Base-by-base conservation (phyloP, 2,888 invertebrate genomes). In the Drosophila aldrichi region DNA sequence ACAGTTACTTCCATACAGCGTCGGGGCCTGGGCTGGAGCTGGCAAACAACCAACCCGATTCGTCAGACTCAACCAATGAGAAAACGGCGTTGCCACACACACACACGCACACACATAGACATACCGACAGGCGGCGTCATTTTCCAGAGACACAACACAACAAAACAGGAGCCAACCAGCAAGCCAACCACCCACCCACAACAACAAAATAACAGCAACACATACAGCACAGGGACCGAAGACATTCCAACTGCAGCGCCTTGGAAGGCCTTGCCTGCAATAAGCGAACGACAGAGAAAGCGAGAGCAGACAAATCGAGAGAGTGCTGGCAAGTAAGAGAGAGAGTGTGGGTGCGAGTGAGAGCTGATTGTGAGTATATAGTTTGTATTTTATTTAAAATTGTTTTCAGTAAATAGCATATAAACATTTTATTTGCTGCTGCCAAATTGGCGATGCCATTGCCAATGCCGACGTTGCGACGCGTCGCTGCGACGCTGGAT, bases 321-420 rank as follows among this genome's bases (percentile, higher is more conserved):
- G 49, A 68, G 70, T 16, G 14, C 6, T 40, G 52, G 51, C 34
- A 46, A 51, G 54, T 22, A 34, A 54, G 20, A 59, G 59, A 54
- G 20, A 59, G 59, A 48, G 52, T 20, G 40, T 67, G 58, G 57
- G 64, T 46, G 66, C 38, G 52, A 38, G 64, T 41, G 65, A 62
- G 60, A 57, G 51, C 49, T 48, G 43, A 18, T 41, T 40, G 48
- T 43, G 51, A 64, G 56, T 62, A 71, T 34, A 73, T 77, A 68
- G 68, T 70, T 86, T 88, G 81, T 86, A 88, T 87, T 86, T 86
- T 87, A 88, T 86, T 86, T 87, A 87, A 87, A 88, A 87, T 87
- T 87, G 89, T 87, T 87, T 86, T 87, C 84, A 55, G 86, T 87
- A 88, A 88, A 88, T 88, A 86, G 89, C 86, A 87, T 82, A 87